A percentile compares a stretch with the other conserved stretches of the same genome.
Conservation (phyloP, 2,888 invertebrate species). For the Nemotelus nigrinus region DNA sequence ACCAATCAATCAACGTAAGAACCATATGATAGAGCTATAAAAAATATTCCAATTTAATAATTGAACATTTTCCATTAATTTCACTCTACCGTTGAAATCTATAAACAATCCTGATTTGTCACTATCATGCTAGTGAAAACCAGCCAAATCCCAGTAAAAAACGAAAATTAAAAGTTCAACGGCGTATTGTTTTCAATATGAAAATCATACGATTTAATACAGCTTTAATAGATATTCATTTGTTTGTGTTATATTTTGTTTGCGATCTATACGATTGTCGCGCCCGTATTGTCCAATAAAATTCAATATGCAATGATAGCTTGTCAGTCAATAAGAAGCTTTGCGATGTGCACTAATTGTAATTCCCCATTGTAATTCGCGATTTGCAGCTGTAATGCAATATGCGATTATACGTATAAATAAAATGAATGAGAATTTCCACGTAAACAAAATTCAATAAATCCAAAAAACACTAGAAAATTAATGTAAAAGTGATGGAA, state of each 20-base stretch:
- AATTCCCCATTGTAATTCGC: background rate
- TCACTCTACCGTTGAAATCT: too few species aligned
- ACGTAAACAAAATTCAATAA: background rate
- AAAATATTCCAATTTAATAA: background rate
- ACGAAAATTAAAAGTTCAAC: background rate
- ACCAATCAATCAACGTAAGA: background rate
- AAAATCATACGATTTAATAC: constrained; percentile 7
- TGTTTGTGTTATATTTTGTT: background rate
- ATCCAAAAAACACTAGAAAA: background rate
- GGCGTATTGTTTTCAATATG: constrained; percentile 11
- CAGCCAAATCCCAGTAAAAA: background rate
- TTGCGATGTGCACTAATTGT: background rate
- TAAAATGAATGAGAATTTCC: background rate
- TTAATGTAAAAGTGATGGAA: background rate
- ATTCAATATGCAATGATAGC: too few species aligned
- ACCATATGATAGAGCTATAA: constrained; percentile 1
- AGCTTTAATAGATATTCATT: constrained; percentile 26
- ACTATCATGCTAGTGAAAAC: background rate
- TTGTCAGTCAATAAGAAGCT: background rate
- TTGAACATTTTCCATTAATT: too few species aligned
- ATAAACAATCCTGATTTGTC: too few species aligned
- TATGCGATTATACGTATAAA: background rate
- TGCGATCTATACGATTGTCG: too few species aligned
- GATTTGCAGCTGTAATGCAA: background rate
- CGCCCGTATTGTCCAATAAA: too few species aligned